Evolutionary conservation across 2,888 invertebrate species (phyloP).

Genomic region (Smittia aterrima): DNA sequence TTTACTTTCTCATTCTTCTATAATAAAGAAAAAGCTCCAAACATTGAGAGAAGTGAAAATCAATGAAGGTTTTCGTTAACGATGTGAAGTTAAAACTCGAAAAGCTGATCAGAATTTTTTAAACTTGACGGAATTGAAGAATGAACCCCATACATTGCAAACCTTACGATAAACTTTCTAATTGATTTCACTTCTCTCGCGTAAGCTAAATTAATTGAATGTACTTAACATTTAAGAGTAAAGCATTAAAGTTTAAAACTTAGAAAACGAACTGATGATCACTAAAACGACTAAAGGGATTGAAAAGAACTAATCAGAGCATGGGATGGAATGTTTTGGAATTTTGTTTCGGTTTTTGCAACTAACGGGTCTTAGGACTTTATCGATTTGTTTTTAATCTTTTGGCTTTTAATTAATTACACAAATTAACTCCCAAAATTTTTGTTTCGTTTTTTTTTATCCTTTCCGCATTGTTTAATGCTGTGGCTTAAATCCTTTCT

Average conservation of each 20-base stretch:
- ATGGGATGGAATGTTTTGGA: neutral
- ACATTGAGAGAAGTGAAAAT: too few species aligned
- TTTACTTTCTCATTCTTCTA: neutral
- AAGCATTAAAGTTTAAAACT: neutral
- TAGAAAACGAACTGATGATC: neutral
- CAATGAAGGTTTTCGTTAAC: too few species aligned
- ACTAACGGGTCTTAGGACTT: neutral
- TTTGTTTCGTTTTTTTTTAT: neutral
- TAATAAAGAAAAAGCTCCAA: too few species aligned
- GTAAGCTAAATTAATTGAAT: neutral
- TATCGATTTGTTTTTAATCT: slow-evolving; percentile 5
- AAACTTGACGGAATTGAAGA: too few species aligned
- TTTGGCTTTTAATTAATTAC: slow-evolving; percentile 14
- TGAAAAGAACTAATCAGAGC: neutral
- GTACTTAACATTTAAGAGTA: neutral
- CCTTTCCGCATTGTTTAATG: neutral
- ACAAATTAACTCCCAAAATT: slow-evolving; percentile 5
- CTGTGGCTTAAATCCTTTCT: slow-evolving; percentile 18
- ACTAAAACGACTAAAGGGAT: neutral
- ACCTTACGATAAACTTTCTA: too few species aligned
- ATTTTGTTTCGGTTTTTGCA: neutral
- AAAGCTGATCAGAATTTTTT: too few species aligned
- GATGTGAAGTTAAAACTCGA: too few species aligned
- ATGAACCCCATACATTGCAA: too few species aligned
- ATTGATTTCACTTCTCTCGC: too few species aligned